Conservation (phyloP, 2,888 invertebrate genomes). For the Drosophila multiciliata region DNA sequence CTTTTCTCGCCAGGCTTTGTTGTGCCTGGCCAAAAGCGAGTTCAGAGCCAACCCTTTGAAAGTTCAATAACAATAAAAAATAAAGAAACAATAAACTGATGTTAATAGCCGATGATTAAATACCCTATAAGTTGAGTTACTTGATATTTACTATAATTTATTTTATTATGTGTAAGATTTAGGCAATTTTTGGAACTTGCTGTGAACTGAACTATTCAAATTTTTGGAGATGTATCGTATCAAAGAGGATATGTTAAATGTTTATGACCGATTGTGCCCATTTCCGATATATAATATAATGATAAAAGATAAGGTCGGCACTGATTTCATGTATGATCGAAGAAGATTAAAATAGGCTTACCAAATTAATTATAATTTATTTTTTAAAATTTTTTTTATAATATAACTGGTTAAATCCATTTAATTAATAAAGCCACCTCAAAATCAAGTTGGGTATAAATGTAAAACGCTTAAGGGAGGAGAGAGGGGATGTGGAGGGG, state of each 20-base stretch:
- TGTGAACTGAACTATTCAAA: neutral
- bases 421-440: no score
- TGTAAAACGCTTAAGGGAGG: neutral
- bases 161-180: neutral
- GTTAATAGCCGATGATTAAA: neutral
- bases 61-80: constrained; percentile 42
- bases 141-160: neutral
- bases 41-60: constrained; percentile 38
- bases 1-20: constrained; percentile 46
- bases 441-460: constrained; percentile 25
- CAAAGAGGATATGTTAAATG: accelerated
- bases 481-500: neutral
- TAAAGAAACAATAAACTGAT: neutral
- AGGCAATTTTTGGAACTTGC: neutral
- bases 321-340: neutral
- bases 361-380: no score
- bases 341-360: neutral
- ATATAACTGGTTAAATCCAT: no score
- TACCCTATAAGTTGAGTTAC: neutral
- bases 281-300: neutral
- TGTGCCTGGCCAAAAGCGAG: constrained; percentile 32
- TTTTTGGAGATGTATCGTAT: no score
- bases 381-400: no score
- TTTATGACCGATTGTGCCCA: neutral
- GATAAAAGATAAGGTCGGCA: neutral